Conservation (phyloP, 1,140 invertebrate species). For the Macrobrachium rosenbergii region DNA sequence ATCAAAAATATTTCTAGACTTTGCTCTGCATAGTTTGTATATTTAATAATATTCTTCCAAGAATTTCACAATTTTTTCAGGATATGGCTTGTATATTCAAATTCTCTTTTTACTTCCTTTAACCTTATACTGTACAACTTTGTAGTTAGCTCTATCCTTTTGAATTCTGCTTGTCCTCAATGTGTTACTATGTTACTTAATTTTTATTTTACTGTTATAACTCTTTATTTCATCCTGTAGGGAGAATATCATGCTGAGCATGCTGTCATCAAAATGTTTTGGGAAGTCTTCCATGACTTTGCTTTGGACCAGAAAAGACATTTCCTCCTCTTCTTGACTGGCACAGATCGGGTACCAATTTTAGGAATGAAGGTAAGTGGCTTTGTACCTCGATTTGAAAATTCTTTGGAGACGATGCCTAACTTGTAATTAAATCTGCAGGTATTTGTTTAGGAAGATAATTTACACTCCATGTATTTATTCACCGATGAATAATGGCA, state of each 20-base stretch:
- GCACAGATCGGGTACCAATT: conserved; percentile 94
- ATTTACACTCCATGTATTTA: not conserved
- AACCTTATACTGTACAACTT: not conserved
- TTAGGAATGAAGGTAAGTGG: conserved; percentile 93
- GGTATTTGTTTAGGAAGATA: not conserved
- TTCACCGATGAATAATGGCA: no score
- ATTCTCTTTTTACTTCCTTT: not conserved
- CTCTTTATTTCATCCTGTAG: conserved; percentile 38
- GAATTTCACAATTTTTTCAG: not conserved
- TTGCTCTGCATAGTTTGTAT: no score
- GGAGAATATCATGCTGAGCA: conserved; percentile 86
- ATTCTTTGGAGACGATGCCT: not conserved
- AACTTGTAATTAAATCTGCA: not conserved
- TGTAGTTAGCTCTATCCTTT: no score
- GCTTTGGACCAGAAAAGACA: conserved; percentile 91
- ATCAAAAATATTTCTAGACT: no score
- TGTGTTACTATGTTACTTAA: not conserved
- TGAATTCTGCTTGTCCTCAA: not conserved
- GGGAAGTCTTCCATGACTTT: conserved; percentile 93
- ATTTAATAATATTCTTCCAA: not conserved
- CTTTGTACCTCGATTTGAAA: conserved; percentile 4
- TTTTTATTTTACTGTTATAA: not conserved
- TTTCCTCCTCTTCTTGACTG: conserved; percentile 95
- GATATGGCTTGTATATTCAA: not conserved
- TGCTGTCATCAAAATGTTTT: conserved; percentile 90